Conservation (phyloP, 2,888 invertebrate genomes). For the Balanococcus diminutus region DNA sequence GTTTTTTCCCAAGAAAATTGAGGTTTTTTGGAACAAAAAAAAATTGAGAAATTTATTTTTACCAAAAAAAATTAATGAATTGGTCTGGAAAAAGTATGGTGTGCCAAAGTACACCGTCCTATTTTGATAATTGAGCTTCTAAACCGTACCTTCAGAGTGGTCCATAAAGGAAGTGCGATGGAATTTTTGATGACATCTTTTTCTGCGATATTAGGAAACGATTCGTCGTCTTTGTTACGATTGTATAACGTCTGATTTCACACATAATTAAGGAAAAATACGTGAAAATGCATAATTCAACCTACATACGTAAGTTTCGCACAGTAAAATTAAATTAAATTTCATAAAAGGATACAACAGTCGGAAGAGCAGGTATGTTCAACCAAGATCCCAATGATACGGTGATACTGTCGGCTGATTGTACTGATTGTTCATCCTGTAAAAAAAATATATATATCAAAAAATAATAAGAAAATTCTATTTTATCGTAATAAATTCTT, state of each 20-base stretch:
- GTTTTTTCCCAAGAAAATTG: too few species aligned
- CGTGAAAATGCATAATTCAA: too few species aligned
- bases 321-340: too few species aligned
- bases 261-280: conserved; percentile 2
- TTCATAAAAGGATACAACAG: conserved; percentile 78
- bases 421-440: conserved; percentile 57
- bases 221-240: not conserved
- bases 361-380: conserved; percentile 87
- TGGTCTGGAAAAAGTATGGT: too few species aligned
- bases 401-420: conserved; percentile 87
- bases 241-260: conserved; percentile 31
- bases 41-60: not conserved
- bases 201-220: not conserved
- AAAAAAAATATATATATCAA: not conserved
- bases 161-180: conserved; percentile 84
- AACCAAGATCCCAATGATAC: conserved; percentile 89
- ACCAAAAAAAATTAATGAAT: not conserved
- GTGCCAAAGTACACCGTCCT: too few species aligned
- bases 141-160: conserved; percentile 63
- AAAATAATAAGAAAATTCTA: not conserved
- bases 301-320: too few species aligned
- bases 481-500: not conserved
- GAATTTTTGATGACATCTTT: conserved; percentile 60
- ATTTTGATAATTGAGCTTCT: not conserved
- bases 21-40: too few species aligned